phyloP scores from a whole-genome alignment of 2,888 invertebrate genomes.

The Belgica antarctica region DNA sequence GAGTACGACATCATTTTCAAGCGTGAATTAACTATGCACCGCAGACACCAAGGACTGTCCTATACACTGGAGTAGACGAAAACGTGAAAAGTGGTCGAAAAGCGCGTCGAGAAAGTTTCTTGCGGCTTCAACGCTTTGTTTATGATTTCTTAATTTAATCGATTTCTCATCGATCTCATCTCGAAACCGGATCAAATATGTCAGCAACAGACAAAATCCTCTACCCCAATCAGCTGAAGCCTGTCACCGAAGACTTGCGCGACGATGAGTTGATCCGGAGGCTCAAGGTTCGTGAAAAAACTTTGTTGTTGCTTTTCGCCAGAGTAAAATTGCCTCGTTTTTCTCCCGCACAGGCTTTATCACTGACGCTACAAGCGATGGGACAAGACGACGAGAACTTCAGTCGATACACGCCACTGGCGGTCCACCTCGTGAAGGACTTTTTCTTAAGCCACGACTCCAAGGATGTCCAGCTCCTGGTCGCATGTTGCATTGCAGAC shows the following conservation, averaged over 20 bases:
- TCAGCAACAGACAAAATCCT: conserved; percentile 74
- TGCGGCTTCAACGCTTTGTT: conserved; percentile 14
- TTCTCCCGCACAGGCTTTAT: conserved; percentile 66
- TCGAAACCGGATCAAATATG: not conserved
- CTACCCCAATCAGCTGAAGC: conserved; percentile 93
- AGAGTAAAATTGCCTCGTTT: too few species aligned
- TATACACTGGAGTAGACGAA: not conserved
- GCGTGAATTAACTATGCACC: not conserved
- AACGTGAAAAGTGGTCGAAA: not conserved
- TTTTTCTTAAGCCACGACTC: conserved; percentile 86
- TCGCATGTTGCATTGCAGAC: conserved; percentile 97
- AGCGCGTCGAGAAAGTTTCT: not conserved
- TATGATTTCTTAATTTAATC: not conserved
- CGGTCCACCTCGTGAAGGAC: conserved; percentile 89
- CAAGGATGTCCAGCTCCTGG: conserved; percentile 88
- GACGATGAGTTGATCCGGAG: conserved; percentile 93
- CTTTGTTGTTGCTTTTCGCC: not conserved
- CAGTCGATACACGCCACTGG: conserved; percentile 87
- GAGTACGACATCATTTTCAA: not conserved
- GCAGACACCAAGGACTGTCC: not conserved
- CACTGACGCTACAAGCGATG: conserved; percentile 93
- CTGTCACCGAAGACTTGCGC: conserved; percentile 90
- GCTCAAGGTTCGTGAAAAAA: conserved; percentile 68
- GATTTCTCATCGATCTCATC: conserved; percentile 9
- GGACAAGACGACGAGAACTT: conserved; percentile 94